phyloP scores from a whole-genome alignment of 2,113 vertebrate genomes.

The Oceanites oceanicus region DNA sequence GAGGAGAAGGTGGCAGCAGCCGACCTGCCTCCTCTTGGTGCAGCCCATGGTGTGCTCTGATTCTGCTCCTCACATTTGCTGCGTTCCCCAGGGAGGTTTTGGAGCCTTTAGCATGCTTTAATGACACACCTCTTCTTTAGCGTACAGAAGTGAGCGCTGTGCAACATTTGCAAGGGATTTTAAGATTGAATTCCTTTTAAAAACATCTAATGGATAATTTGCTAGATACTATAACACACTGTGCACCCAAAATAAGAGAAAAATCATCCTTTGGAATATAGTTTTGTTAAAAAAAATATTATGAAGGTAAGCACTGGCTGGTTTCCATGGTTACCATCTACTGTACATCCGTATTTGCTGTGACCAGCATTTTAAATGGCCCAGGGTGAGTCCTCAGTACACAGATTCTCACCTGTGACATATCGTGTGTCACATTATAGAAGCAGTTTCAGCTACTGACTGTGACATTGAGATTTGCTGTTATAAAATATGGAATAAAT shows the following conservation, averaged over 20 bases:
- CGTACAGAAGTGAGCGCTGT: neutral
- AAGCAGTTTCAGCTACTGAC: neutral
- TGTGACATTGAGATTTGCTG: neutral
- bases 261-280: neutral
- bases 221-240: neutral
- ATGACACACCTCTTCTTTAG: neutral
- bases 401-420: neutral
- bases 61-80: neutral
- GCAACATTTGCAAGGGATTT: neutral
- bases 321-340: conserved; percentile 59
- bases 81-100: neutral
- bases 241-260: neutral
- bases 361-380: conserved; percentile 53
- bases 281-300: neutral
- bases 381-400: neutral
- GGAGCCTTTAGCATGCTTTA: neutral
- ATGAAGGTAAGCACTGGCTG: neutral
- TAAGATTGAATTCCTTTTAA: neutral
- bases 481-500: neutral
- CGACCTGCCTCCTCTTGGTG: neutral
- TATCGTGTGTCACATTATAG: neutral
- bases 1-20: neutral
- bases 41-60: neutral
- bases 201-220: neutral
- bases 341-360: neutral